A percentile compares a stretch with the other conserved stretches of the same genome.
Evolutionary conservation across 2,888 invertebrate genomes (phyloP).

Genomic region (Oscheius myriophilus): DNA sequence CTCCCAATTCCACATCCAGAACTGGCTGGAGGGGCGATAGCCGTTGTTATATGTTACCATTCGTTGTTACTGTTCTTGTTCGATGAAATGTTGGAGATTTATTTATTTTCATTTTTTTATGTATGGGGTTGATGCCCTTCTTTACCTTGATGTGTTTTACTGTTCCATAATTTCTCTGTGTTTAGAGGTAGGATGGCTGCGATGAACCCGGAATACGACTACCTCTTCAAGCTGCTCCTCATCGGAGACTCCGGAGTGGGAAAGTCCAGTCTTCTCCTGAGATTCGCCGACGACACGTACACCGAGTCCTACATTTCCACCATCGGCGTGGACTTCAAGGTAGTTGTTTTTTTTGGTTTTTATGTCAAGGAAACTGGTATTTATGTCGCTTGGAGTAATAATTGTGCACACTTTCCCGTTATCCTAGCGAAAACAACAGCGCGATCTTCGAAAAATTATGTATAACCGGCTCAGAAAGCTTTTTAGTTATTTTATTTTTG

Average conservation of each 20-base stretch:
- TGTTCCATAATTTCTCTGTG: not conserved
- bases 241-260: slow-evolving; percentile 99
- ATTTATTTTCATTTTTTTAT: not conserved
- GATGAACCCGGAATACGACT: slow-evolving; percentile 76
- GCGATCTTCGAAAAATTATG: too few species aligned
- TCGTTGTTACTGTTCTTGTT: slow-evolving; percentile 11
- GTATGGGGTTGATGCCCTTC: not conserved
- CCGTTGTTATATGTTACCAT: not conserved
- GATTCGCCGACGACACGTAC: slow-evolving; percentile 97
- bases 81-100: slow-evolving; percentile 4
- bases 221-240: slow-evolving; percentile 95
- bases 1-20: slow-evolving; percentile 18
- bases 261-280: slow-evolving; percentile 92
- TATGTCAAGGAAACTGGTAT: too few species aligned
- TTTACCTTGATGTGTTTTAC: not conserved
- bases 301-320: slow-evolving; percentile 99
- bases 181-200: too few species aligned
- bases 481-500: too few species aligned
- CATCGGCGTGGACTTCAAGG: slow-evolving; percentile 96
- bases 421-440: too few species aligned
- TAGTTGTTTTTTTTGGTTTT: too few species aligned
- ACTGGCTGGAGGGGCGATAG: slow-evolving; percentile 13
- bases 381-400: too few species aligned
- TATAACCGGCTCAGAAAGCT: too few species aligned
- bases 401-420: too few species aligned